phyloP scores from a whole-genome alignment of 1,140 invertebrate species.

The Drosophila bocqueti region DNA sequence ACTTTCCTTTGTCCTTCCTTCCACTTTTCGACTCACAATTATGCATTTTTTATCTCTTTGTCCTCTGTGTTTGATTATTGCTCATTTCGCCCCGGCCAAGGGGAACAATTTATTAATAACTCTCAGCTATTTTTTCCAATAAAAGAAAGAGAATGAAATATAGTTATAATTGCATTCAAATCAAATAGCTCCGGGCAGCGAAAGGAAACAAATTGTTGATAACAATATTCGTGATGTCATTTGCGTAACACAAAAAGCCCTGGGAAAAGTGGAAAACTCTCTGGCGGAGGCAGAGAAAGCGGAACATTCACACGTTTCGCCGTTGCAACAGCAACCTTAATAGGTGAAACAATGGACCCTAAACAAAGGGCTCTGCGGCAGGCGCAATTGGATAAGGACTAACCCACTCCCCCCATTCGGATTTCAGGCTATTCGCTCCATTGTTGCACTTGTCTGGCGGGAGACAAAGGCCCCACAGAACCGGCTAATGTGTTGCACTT shows the following conservation, averaged over 20 bases:
- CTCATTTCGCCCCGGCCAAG: constrained; percentile 49
- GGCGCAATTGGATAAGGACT: constrained; percentile 44
- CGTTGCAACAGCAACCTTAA: constrained; percentile 42
- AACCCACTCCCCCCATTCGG: constrained; percentile 1
- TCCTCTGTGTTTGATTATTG: constrained; percentile 44
- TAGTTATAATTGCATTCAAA: constrained; percentile 57
- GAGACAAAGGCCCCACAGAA: constrained; percentile 56
- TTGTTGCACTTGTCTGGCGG: constrained; percentile 45
- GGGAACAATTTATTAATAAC: constrained; percentile 51
- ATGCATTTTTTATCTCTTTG: constrained; percentile 37
- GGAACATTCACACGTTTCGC: constrained; percentile 35
- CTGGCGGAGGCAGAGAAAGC: not conserved
- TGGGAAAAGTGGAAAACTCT: constrained; percentile 1
- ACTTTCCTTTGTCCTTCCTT: constrained; percentile 28
- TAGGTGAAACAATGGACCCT: constrained; percentile 38
- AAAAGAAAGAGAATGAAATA: constrained; percentile 29
- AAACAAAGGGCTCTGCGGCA: constrained; percentile 47
- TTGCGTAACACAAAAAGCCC: constrained; percentile 9
- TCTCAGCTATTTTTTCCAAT: constrained; percentile 27
- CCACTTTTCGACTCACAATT: constrained; percentile 28
- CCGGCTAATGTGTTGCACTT: constrained; percentile 75
- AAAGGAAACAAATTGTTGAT: constrained; percentile 25
- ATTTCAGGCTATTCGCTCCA: constrained; percentile 33
- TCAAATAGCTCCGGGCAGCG: constrained; percentile 39
- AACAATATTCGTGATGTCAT: constrained; percentile 36